Conservation (phyloP, 2,888 invertebrate genomes). For the Callinectes sapidus region DNA sequence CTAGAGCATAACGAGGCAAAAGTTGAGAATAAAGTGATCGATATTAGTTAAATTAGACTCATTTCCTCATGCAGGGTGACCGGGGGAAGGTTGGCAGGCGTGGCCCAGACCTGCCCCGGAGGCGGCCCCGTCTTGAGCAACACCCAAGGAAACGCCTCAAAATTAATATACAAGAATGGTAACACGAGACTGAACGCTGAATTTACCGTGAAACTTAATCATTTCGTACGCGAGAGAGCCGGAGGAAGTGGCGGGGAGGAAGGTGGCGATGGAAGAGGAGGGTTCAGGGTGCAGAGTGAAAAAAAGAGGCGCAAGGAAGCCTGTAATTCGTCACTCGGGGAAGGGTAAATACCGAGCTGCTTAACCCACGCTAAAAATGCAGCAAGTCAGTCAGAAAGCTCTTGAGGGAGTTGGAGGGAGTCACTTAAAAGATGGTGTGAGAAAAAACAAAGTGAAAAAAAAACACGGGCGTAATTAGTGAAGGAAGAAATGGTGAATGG, state of each 20-base stretch:
- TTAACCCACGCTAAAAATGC: constrained; percentile 25
- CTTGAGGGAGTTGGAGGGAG: not conserved
- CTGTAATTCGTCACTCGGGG: constrained; percentile 35
- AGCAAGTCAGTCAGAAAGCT: constrained; percentile 16
- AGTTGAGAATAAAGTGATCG: not conserved
- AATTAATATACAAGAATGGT: constrained; percentile 62
- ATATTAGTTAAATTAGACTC: not conserved
- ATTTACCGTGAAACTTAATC: constrained; percentile 41
- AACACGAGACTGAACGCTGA: constrained; percentile 44
- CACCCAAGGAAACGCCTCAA: constrained; percentile 48
- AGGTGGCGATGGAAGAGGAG: constrained; percentile 26
- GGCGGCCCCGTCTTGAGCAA: constrained; percentile 49
- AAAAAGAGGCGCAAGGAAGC: constrained; percentile 28
- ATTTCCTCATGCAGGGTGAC: not conserved
- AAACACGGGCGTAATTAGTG: not conserved
- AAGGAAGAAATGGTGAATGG: not conserved
- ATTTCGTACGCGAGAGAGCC: constrained; percentile 29
- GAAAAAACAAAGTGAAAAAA: not conserved
- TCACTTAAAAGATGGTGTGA: not conserved
- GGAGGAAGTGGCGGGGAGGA: constrained; percentile 23
- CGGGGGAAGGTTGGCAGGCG: constrained; percentile 39
- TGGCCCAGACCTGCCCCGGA: constrained; percentile 11
- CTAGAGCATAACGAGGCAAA: not conserved
- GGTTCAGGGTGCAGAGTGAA: constrained; percentile 35
- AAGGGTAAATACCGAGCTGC: constrained; percentile 30